Base-by-base conservation (phyloP, 2,797 vertebrate genomes). In the Pseudochirops corinnae region DNA sequence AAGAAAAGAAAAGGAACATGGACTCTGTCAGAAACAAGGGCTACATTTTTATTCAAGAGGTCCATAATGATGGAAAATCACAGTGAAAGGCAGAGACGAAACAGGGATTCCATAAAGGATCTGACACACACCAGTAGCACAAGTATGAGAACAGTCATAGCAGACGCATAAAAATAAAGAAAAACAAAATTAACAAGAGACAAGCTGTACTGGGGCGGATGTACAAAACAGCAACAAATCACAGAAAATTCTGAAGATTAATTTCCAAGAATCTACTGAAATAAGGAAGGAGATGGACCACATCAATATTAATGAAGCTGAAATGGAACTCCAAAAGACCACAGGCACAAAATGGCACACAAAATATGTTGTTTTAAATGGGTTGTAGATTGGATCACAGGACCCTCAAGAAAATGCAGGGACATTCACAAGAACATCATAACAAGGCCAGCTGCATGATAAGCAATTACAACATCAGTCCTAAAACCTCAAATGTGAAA, bases 31-130 rank as follows among this genome's bases (percentile, higher is more conserved):
- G 98, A 98, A 99, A 98, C 97, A 98, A 99, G 98, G 98, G 98
- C 98, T 98, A 98, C 98, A 98, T 99, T 99, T 99, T 99, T 99
- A 99, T 99, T 99, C 99, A 99, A 99, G 99, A 99, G 98, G 98
- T 97, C 98, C 97, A 97, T 99, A 99, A 99, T 99, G 99, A 99
- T 56, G 98, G 98, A 98, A 99, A 99, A 99, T 99, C 98, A 99
- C 98, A 98, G 98, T 98, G 98, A 98, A 99, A 99, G 96, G 98
- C 98, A 98, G 98, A 98, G 98, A 98, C 33, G 0, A 99, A 98
- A 99, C 98, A 94, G 95, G 97, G 98, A 98, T 99, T 98, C 98
- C 98, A 98, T 98, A 98, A 98, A 99, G 97, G 98, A 97, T 98
- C 94, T 97, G 98, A 98, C 98, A 97, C 96, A 97, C 97, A 97